Conservation (phyloP, 1,140 invertebrate species). For the Platorchestia sp. region DNA sequence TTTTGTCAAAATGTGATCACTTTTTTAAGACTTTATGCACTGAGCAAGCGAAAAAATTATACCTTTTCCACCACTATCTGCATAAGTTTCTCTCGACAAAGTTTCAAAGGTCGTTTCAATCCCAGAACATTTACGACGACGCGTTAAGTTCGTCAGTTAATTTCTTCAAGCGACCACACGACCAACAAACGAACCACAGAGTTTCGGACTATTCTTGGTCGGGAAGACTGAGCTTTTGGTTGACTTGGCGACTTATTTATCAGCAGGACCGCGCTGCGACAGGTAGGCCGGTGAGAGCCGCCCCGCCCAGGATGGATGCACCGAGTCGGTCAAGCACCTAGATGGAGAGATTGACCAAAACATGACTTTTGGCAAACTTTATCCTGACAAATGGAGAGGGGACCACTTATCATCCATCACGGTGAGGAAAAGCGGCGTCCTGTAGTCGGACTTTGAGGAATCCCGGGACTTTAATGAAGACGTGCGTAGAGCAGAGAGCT, state of each 20-base stretch:
- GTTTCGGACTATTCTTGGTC: background rate
- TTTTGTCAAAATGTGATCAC: background rate
- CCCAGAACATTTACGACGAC: background rate
- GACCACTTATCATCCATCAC: constrained; percentile 49
- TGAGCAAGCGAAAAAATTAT: background rate
- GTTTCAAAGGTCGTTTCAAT: background rate
- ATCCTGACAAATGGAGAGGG: constrained; percentile 53
- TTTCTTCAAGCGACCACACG: background rate
- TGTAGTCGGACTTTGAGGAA: constrained; percentile 51
- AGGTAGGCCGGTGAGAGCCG: background rate
- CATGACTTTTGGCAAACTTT: constrained; percentile 54
- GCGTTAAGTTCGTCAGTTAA: background rate
- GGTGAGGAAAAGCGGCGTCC: constrained; percentile 47
- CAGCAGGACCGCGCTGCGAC: background rate
- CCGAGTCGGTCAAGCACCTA: background rate
- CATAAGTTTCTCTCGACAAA: background rate
- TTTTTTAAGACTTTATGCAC: background rate
- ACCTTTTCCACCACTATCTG: background rate
- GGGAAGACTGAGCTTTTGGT: background rate
- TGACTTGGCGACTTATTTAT: background rate
- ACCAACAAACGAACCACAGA: background rate
- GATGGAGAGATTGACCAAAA: constrained; percentile 52
- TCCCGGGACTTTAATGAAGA: constrained; percentile 42
- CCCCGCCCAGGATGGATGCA: background rate
- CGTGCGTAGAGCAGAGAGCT: constrained; percentile 46